These are phyloP conservation scores for Diogma glabrata DNA, from an alignment of 2,888 invertebrate genomes.

Conservation along the genomic window DNA sequence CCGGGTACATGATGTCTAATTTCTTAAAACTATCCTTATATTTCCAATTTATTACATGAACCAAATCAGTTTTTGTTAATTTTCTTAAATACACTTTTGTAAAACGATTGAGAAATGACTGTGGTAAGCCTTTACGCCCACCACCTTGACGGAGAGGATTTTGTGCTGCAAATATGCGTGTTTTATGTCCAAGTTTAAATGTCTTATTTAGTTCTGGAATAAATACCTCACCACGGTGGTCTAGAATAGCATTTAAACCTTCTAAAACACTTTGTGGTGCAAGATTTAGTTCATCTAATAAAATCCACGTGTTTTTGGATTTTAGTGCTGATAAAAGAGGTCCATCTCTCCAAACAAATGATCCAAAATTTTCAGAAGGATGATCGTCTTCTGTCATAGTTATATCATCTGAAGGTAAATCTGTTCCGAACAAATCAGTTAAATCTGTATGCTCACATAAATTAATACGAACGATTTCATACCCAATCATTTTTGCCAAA, in stretches of 20 bases:
- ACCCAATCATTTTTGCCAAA: constrained; percentile 71
- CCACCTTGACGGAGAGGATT: constrained; percentile 96
- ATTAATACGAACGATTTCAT: constrained; percentile 84
- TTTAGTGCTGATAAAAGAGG: constrained; percentile 87
- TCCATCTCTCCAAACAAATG: constrained; percentile 94
- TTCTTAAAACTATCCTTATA: constrained; percentile 27
- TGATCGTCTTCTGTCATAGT: constrained; percentile 11
- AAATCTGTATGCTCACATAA: constrained; percentile 99
- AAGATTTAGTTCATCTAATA: constrained; percentile 94
- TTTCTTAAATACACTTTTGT: constrained; percentile 72
- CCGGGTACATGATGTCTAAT: constrained; percentile 13
- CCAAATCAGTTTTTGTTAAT: constrained; percentile 51
- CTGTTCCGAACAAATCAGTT: constrained; percentile 95
- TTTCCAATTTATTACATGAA: constrained; percentile 32
- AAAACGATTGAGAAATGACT: constrained; percentile 95
- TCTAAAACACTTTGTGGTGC: constrained; percentile 98
- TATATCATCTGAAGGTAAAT: constrained; percentile 86
- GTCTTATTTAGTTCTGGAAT: constrained; percentile 87
- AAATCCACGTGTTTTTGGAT: constrained; percentile 80
- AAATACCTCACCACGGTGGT: constrained; percentile 92
- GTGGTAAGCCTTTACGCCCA: constrained; percentile 86
- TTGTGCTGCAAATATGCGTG: constrained; percentile 92
- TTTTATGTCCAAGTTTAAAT: constrained; percentile 63
- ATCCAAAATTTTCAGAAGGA: constrained; percentile 46
- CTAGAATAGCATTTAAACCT: constrained; percentile 95